Conservation (phyloP, 2,113 vertebrate species). For the Eretmochelys imbricata region DNA sequence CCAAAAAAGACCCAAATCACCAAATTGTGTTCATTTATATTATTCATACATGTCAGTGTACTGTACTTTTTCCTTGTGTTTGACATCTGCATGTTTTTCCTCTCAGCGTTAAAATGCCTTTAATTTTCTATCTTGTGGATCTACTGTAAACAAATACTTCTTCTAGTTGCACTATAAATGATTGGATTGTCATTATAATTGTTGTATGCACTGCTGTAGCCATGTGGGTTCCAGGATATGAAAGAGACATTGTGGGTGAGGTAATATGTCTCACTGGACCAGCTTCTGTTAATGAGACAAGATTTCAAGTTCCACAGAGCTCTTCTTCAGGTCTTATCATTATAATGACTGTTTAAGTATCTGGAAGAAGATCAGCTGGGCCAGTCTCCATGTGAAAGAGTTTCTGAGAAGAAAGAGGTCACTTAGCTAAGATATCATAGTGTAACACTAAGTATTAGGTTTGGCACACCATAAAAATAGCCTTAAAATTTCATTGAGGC, state of each 20-base stretch:
- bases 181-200: background rate
- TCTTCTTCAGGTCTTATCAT: background rate
- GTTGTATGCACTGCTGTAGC: background rate
- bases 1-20: background rate
- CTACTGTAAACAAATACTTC: background rate
- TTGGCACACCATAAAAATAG: background rate
- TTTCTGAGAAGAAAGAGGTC: fast-evolving
- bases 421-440: background rate
- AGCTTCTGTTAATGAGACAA: background rate
- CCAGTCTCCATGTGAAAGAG: background rate
- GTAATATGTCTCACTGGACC: background rate
- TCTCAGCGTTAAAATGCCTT: background rate
- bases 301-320: background rate
- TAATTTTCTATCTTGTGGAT: background rate
- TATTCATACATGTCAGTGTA: background rate
- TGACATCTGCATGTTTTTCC: background rate
- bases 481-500: background rate
- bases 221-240: background rate
- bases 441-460: background rate
- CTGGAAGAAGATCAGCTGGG: background rate
- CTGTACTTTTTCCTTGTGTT: background rate
- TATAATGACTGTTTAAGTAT: background rate
- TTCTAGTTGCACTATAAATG: background rate
- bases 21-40: background rate
- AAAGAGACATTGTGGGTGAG: background rate